Base-by-base conservation (phyloP, 2,888 invertebrate species). In the Ptychoptera albimana region DNA sequence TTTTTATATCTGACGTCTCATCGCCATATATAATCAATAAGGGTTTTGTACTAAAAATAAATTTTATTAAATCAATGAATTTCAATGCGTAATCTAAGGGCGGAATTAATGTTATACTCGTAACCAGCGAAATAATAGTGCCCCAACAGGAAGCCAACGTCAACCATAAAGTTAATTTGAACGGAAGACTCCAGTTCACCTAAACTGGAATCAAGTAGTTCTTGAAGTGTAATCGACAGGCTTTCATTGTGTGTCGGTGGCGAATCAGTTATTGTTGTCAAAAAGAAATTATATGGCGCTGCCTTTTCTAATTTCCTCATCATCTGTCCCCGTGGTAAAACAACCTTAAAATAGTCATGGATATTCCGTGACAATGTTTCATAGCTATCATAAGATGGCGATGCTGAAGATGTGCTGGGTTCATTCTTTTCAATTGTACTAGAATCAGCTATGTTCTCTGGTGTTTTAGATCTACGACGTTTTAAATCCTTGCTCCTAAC, bases 161-260 rank as follows among this genome's bases (percentile, higher is more conserved):
- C 91, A 35, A 92, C 82, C 84, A 93, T 87, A 55, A 88, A 94
- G 63, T 89, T 94, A 23, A 94, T 82, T 65, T 94, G 88, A n/a
- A 85, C 63, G 0, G 81, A 80, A 37, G 74, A 72, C 51, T 78
- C 77, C 6, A 89, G 64, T 46, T 77, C 74, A 0, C 88, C 88
- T 4, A 88, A 65, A 56, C 83, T 83, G 8, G 70, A 69, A 54
- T 87, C 85, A 5, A 88, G 62, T n/a, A 88, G 70, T 64, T 88
- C 87, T 60, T 74, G 74, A 52, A 86, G 77, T 0, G 81, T 79
- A 6, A 86, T 72, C 1, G 79, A 75, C 44, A 77, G 69, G 0
- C 73, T 67, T 49, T 84, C 81, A 2, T 56, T 54, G 48, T 79
- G 76, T 0, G 86, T 86, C 35, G 68, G 64, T 37, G 60, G 70